These are phyloP conservation scores for Tetragonula carbonaria DNA, from an alignment of 2,888 invertebrate genomes.

Conservation along the genomic window DNA sequence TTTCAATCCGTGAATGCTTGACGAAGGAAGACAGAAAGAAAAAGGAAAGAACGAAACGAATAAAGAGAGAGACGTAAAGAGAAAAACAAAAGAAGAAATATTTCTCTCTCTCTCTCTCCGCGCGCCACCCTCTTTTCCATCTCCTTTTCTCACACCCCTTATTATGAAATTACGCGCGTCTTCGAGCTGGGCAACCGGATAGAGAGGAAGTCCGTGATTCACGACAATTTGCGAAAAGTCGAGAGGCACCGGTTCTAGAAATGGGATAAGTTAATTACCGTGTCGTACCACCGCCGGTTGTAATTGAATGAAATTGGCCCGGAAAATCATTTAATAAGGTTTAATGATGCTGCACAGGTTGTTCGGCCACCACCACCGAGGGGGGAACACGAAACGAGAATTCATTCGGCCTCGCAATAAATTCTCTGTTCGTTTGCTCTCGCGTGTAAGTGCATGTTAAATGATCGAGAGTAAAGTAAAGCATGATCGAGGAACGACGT, in stretches of 20 bases:
- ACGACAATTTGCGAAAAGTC: slow-evolving; percentile 46
- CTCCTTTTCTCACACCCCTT: not conserved
- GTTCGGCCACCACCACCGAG: not conserved
- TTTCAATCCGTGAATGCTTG: slow-evolving; percentile 44
- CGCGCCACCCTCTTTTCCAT: not conserved
- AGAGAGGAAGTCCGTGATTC: slow-evolving; percentile 46
- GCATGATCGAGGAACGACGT: not conserved
- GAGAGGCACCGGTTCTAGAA: slow-evolving; percentile 26
- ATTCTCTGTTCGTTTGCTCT: not conserved
- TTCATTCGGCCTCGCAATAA: slow-evolving; percentile 8
- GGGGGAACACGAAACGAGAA: not conserved
- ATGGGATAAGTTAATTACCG: slow-evolving; percentile 49
- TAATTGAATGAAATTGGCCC: slow-evolving; percentile 57
- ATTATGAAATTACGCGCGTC: not conserved
- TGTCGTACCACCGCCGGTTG: not conserved
- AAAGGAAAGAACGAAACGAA: not conserved
- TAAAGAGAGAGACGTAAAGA: too few relatives aligned
- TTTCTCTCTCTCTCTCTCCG: not conserved
- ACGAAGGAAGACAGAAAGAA: not conserved
- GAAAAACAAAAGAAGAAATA: not conserved
- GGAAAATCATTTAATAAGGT: slow-evolving; percentile 48
- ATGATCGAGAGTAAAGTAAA: slow-evolving; percentile 6
- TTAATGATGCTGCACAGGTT: slow-evolving; percentile 22
- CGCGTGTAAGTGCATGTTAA: slow-evolving; percentile 28
- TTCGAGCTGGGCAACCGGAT: slow-evolving; percentile 32